A percentile compares a stretch with the other conserved stretches of the same genome.
These are phyloP conservation scores for Mythimna lalbum DNA, from an alignment of 2,888 invertebrate genomes.

Conservation along the genomic window DNA sequence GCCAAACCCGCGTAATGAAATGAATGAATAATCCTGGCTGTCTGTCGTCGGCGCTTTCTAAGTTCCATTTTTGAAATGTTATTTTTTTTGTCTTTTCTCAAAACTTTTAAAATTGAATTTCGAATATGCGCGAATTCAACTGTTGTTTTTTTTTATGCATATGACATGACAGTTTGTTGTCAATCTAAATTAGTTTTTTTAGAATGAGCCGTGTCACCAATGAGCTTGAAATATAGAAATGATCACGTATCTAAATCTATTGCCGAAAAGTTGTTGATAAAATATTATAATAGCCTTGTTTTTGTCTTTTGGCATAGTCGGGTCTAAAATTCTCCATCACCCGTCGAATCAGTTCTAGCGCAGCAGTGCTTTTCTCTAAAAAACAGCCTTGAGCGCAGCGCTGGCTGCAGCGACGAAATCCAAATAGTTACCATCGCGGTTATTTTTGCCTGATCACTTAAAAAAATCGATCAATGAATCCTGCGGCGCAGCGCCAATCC, in stretches of 20 bases:
- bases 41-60: background rate
- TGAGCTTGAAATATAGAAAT: background rate
- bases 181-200: conserved; percentile 33
- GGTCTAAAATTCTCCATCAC: background rate
- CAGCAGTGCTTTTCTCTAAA: too few species aligned
- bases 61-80: conserved; percentile 22
- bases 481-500: too few species aligned
- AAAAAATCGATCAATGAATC: too few species aligned
- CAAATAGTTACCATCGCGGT: too few species aligned
- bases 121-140: background rate
- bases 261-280: background rate
- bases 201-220: conserved; percentile 3
- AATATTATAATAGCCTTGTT: background rate
- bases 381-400: too few species aligned
- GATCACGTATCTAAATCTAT: background rate
- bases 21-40: conserved; percentile 12
- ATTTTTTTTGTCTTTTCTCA: background rate
- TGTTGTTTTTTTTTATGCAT: conserved; percentile 16
- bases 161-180: conserved; percentile 12
- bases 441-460: too few species aligned
- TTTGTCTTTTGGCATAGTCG: too few species aligned
- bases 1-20: conserved; percentile 54
- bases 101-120: conserved; percentile 20
- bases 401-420: too few species aligned
- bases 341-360: too few species aligned